Evolutionary conservation across 2,797 vertebrate species (phyloP).

Genomic region (Prionace glauca): DNA sequence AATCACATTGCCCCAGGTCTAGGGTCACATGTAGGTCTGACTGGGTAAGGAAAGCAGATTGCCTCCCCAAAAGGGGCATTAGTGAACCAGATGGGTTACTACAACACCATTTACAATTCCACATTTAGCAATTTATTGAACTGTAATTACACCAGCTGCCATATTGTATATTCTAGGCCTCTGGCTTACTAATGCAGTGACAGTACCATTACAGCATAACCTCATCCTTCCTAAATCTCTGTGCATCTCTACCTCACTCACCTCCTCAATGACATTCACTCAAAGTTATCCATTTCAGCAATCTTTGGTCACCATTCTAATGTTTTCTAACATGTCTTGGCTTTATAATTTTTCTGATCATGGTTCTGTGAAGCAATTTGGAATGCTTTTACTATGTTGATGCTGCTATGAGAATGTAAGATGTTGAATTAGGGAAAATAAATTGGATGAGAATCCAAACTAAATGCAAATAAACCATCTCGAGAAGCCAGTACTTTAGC

Average conservation of each 20-base stretch:
- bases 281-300: background rate
- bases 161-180: too few relatives aligned
- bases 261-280: background rate
- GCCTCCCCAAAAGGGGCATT: too few relatives aligned
- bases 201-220: too few relatives aligned
- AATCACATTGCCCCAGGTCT: too few relatives aligned
- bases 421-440: background rate
- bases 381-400: background rate
- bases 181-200: too few relatives aligned
- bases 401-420: background rate
- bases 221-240: background rate
- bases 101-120: too few relatives aligned
- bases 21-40: too few relatives aligned
- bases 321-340: background rate
- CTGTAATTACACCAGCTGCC: too few relatives aligned
- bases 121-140: too few relatives aligned
- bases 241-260: background rate
- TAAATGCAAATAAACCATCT: background rate
- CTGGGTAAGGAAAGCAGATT: too few relatives aligned
- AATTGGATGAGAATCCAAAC: background rate
- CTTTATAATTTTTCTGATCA: background rate
- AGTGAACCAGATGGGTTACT: too few relatives aligned
- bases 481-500: background rate
- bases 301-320: background rate
- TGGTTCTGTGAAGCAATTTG: background rate